Evolutionary conservation across 2,113 vertebrate species (phyloP), one percentile per base, ranked within the genome.

Genomic region (Lepidiolamprologus cunningtoni): DNA sequence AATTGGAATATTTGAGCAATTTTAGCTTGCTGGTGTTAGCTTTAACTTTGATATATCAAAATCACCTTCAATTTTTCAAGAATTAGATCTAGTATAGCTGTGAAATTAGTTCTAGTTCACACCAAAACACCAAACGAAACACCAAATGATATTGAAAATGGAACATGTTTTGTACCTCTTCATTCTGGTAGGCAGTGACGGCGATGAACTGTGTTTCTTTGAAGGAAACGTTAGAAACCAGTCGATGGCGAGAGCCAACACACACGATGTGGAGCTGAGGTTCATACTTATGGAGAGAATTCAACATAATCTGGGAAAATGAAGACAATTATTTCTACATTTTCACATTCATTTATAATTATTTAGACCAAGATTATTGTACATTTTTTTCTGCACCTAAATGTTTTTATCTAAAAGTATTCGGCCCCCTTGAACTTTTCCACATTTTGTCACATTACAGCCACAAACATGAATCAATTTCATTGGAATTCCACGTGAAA

Each of bases 171-270:
- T 3, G 53, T 21, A 96, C 96, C 95, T 96, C 96, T 28, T 99
- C 99, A 0, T 99, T 99, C 96, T 99, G 98, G 82, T 99, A 99
- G 87, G 99, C 98, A 0, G 99, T 99, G 85, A 99, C 99, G 0
- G 99, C 98, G 50, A 99, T 99, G 95, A 99, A 99, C 95, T 98
- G 98, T 0, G 98, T 99, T 82, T 99, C 98, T 1, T 96, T 97
- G 92, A 99, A 99, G 85, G 98, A 98, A 47, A 98, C 97, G 92
- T 99, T 98, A 93, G 97, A 98, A 31, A 99, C 97, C 96, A 99
- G 97, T 9, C 97, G 97, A 80, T 98, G 98, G 26, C 96, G 96
- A 1, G 97, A 97, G 21, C 98, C 99, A 2, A 99, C 98, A 0
- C 98, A 97, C 19, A 99, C 98, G 31, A 99, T 98, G 93, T 99